Conservation (phyloP, 1,140 invertebrate genomes). For the Drosophila asahinai region DNA sequence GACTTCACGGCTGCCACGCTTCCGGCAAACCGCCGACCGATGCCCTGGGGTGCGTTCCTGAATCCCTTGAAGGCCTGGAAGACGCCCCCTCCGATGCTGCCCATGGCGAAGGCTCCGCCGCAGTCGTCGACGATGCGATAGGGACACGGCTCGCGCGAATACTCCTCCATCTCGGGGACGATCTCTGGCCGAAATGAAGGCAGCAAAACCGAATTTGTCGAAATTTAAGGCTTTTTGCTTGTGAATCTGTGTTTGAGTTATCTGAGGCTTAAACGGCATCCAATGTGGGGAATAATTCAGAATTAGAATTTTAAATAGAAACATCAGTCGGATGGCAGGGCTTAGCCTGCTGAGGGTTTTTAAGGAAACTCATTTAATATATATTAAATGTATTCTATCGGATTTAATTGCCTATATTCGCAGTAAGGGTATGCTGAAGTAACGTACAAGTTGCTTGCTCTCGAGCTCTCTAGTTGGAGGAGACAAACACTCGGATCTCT, state of each 20-base stretch:
- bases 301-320: background rate
- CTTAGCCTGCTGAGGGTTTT: background rate
- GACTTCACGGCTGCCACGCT: constrained; percentile 94
- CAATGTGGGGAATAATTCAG: too few relatives aligned
- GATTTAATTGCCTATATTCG: background rate
- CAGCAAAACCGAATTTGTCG: constrained; percentile 7
- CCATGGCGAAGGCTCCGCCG: constrained; percentile 99
- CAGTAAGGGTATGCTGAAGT: constrained; percentile 29
- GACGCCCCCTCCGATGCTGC: constrained; percentile 96
- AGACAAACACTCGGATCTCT: constrained; percentile 31
- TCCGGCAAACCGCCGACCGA: constrained; percentile 86
- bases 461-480: constrained; percentile 4
- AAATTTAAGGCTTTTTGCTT: constrained; percentile 15
- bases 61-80: constrained; percentile 99
- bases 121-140: constrained; percentile 70
- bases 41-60: constrained; percentile 96
- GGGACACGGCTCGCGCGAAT: constrained; percentile 89
- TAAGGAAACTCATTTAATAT: background rate
- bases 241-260: background rate
- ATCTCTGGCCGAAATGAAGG: constrained; percentile 6
- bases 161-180: constrained; percentile 91
- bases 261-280: background rate
- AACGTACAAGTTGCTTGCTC: constrained; percentile 33
- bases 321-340: background rate
- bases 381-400: background rate